Percentiles rank a stretch among this genome's conserved stretches.
phyloP scores from a whole-genome alignment of 2,888 invertebrate genomes.

The Lepetodrilus schrolli region DNA sequence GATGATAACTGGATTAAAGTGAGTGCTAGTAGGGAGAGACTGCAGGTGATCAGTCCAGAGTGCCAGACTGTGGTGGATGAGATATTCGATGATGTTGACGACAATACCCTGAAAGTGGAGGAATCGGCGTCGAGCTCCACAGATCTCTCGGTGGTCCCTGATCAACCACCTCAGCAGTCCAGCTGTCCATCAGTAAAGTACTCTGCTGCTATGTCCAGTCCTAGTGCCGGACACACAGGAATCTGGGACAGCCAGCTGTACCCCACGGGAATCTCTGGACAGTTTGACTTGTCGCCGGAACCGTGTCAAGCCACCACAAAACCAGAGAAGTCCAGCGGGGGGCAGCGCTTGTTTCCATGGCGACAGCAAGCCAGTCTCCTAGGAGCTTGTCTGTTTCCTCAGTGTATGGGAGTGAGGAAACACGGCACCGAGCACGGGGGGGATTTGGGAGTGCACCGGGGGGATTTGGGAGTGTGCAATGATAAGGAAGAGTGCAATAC shows the following conservation, averaged over 20 bases:
- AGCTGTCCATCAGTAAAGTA: background rate
- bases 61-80: slow-evolving; percentile 14
- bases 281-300: slow-evolving; percentile 4
- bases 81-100: slow-evolving; percentile 14
- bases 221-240: background rate
- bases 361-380: background rate
- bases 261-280: background rate
- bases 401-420: background rate
- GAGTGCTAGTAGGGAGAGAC: background rate
- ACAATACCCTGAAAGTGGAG: background rate
- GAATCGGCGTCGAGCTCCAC: background rate
- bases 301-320: background rate
- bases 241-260: slow-evolving; percentile 15
- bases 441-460: background rate
- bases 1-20: too few relatives aligned
- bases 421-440: background rate
- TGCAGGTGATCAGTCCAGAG: background rate
- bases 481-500: background rate
- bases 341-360: slow-evolving; percentile 4
- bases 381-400: slow-evolving; percentile 1
- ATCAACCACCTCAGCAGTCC: background rate
- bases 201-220: background rate
- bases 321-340: background rate
- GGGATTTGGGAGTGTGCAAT: background rate
- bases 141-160: background rate